Conservation (phyloP, 2,113 vertebrate species). For the Genyomyrus donnyi region DNA sequence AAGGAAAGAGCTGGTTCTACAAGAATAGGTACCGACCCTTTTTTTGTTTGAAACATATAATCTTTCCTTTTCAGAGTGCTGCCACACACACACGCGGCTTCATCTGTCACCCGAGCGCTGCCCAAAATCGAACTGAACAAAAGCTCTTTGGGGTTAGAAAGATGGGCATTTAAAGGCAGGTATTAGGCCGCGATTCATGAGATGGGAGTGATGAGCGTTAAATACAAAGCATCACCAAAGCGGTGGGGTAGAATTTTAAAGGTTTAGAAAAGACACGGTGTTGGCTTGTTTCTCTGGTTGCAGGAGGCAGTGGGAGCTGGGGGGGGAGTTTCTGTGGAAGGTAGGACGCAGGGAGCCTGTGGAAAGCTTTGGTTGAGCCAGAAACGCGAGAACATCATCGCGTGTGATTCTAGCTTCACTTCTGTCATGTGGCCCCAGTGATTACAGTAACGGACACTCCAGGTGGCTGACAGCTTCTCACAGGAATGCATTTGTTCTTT, state of each 20-base stretch:
- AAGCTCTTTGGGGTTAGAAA: background rate
- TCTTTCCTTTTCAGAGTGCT: background rate
- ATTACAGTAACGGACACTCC: background rate
- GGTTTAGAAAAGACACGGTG: background rate
- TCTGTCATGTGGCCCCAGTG: background rate
- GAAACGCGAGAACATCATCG: too few species aligned
- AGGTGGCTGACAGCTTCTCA: background rate
- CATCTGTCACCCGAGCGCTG: background rate
- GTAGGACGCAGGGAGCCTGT: background rate
- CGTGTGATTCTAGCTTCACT: background rate
- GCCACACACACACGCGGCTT: background rate
- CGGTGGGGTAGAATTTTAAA: background rate
- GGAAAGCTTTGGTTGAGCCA: background rate
- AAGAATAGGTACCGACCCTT: background rate
- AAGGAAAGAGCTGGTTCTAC: background rate
- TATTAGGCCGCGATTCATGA: background rate
- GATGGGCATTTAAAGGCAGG: background rate
- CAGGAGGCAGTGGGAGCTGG: background rate
- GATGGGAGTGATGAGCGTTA: background rate
- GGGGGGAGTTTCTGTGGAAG: background rate
- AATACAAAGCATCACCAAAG: background rate
- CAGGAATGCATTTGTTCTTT: background rate
- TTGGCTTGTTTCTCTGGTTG: background rate
- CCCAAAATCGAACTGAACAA: background rate
- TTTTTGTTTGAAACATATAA: background rate